Conservation (phyloP, 2,888 invertebrate genomes). For the Myopa tessellatipennis region DNA sequence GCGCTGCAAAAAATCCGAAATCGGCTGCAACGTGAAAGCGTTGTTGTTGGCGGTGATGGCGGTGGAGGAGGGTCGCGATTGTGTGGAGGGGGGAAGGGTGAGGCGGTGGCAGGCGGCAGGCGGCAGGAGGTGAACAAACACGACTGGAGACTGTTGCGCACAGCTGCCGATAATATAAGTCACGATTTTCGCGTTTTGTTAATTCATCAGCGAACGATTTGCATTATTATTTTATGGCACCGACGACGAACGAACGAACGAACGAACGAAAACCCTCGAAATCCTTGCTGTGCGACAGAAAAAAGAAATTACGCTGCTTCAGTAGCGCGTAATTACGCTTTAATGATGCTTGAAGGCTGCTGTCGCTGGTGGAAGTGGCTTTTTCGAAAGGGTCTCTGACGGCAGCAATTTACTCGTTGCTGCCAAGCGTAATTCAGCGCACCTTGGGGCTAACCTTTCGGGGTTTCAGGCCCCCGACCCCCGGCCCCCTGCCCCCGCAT, state of each 20-base stretch:
- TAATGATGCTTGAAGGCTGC: too few species aligned
- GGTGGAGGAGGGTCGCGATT: not conserved
- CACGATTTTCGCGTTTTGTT: constrained; percentile 51
- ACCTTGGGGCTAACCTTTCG: too few species aligned
- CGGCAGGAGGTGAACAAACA: not conserved
- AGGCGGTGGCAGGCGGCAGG: not conserved
- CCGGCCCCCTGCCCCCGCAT: too few species aligned
- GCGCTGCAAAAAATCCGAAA: not conserved
- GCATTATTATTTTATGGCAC: constrained; percentile 44
- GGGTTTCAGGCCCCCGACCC: too few species aligned
- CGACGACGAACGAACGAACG: not conserved
- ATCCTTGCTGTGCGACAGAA: constrained; percentile 13
- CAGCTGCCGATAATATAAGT: constrained; percentile 52
- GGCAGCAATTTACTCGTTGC: too few species aligned
- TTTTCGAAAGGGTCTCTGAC: too few species aligned
- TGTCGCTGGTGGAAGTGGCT: too few species aligned
- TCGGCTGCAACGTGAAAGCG: not conserved
- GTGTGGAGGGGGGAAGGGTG: not conserved
- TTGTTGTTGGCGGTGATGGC: not conserved
- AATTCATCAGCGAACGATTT: constrained; percentile 52
- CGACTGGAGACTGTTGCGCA: constrained; percentile 26
- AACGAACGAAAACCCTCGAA: constrained; percentile 15
- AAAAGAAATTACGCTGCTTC: too few species aligned
- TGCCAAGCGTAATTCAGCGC: too few species aligned
- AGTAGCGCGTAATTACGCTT: not conserved